Evolutionary conservation across 2,113 vertebrate species (phyloP), one percentile per base, ranked within the genome.

Genomic region (Recurvirostra avosetta): DNA sequence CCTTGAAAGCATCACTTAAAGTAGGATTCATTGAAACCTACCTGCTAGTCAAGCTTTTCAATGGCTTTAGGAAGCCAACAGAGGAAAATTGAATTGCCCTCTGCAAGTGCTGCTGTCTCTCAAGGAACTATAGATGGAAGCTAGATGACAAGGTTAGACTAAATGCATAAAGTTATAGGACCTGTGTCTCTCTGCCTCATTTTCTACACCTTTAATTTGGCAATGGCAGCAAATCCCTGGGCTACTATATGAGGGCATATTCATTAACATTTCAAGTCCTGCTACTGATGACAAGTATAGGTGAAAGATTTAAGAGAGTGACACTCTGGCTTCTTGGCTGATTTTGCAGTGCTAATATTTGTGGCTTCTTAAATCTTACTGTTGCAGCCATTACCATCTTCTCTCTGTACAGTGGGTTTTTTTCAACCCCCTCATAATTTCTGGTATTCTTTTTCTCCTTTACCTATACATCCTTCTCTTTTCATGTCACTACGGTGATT

Each of bases 11-110:
- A 72, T 45, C 89, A 20, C 53, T 85, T 58, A 38, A 76, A 73
- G 66, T 41, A 65, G 81, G 70, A 82, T 90, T 73, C 80, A 72
- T 53, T 56, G 78, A 82, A 82, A 95, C 32, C 40, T 36, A 68
- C 68, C n/a, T 45, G 90, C 45, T 32, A 93, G 62, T 34, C 4
- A 20, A 63, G 86, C 21, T 86, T 73, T 73, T 34, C 74, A 75
- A 38, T 38, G 56, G 58, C 49, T 90, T 86, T 56, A 76, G 66
- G 74, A 85, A 90, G 65, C 11, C 87, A 90, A 75, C 14, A 79
- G 70, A 78, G 29, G 90, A 59, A 96, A 95, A 96, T 75, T 88
- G 85, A 90, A 82, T 76, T 91, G 53, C 77, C 80, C 70, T 85
- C 43, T 75, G 55, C n/a, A 50, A 59, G 73, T 7, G 52, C 47